phyloP scores from a whole-genome alignment of 35 echinoderm and acorn worm species.

The Amphiura filiformis region DNA sequence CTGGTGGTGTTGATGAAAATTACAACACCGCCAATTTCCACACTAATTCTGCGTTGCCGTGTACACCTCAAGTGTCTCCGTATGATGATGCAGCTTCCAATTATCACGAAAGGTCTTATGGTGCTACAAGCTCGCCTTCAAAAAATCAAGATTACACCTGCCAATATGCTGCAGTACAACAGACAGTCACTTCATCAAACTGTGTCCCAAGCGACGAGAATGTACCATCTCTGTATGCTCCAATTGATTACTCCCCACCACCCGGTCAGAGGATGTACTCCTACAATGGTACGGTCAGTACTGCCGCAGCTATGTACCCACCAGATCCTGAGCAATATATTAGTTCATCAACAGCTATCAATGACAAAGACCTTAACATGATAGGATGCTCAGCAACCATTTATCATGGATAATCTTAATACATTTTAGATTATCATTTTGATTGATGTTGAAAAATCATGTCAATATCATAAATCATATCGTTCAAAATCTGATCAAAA shows the following conservation, averaged over 20 bases:
- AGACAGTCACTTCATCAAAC: not conserved
- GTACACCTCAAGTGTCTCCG: not conserved
- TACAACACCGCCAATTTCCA: slow-evolving; percentile 57
- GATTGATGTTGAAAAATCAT: no score
- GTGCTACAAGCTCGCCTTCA: not conserved
- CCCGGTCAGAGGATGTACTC: not conserved
- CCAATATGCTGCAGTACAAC: slow-evolving; percentile 19
- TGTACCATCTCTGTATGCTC: not conserved
- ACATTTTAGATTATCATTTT: no score
- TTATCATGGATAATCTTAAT: slow-evolving; percentile 11
- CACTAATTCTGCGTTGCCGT: not conserved
- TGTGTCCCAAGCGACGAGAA: not conserved
- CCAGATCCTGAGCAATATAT: slow-evolving; percentile 18
- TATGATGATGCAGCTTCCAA: slow-evolving; percentile 16
- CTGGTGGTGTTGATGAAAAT: slow-evolving; percentile 58
- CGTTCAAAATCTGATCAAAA: no score
- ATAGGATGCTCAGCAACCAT: slow-evolving; percentile 4
- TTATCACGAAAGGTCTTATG: slow-evolving; percentile 22
- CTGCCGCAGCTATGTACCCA: not conserved
- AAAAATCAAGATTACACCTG: slow-evolving; percentile 36
- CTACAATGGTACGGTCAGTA: not conserved
- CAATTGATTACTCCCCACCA: not conserved
- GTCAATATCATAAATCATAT: no score
- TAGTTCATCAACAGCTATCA: not conserved
- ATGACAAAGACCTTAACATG: slow-evolving; percentile 28